Base-by-base conservation (phyloP, 2,888 invertebrate species). In the Hetaerina titia region DNA sequence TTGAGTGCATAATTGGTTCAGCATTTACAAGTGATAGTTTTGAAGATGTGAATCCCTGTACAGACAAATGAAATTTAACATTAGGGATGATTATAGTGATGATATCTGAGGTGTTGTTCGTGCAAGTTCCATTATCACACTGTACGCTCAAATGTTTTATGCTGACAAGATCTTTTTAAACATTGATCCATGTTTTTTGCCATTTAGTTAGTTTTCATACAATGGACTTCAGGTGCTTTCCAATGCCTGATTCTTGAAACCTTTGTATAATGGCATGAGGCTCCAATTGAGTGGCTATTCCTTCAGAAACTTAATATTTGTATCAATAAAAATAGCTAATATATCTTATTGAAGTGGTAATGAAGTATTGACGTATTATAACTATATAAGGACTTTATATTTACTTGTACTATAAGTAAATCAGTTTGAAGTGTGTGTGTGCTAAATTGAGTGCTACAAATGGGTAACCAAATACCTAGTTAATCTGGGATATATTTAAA, bases 171-270 rank as follows among this genome's bases (percentile, higher is more conserved):
- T 69, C 25, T 64, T 92, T 92, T n/a, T 92, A 69, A 69, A 92
- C 58, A 22, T 64, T 92, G 69, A 92, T 81, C 81, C 74, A 69
- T 92, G 56, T 92, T 92, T 63, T 69, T 92, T 69, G 56, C 45
- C 56, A 56, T 74, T 92, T 92, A 92, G 92, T 92, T 92, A 92
- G 92, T 74, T 92, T 92, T 92, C 92, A 63, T 92, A 92, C 56
- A 22, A 92, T n/a, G 69, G 64, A 74, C 69, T 92, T 56, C 92
- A 92, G 92, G 92, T 92, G 92, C 69, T 92, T 69, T 92, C 92
- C 22, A 31, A 45, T 69, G 56, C 92, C 92, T 92, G 92, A 92
- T n/a, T 92, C 69, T 56, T 69, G 31, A 56, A 74, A 56, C 56
- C 69, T 92, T 74, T 45, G 69, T 92, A 69, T 69, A 25, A 92